Percentiles rank a stretch among this genome's conserved stretches.
phyloP scores from a whole-genome alignment of 1,140 invertebrate genomes.

The Augochlora pura region DNA sequence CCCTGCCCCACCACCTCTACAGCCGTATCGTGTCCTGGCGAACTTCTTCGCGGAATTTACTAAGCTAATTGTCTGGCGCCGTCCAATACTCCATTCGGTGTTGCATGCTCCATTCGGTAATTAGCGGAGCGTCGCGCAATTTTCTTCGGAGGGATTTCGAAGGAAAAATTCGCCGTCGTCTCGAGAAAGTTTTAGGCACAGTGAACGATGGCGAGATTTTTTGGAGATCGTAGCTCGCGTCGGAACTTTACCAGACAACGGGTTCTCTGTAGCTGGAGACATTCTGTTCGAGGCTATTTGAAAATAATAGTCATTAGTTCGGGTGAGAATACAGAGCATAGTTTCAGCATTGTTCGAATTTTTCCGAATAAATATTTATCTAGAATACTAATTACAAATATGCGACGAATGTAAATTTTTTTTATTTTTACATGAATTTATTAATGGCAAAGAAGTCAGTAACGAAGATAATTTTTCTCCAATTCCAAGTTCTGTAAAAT shows the following conservation, averaged over 20 bases:
- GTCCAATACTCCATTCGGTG: conserved; percentile 51
- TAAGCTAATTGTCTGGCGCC: conserved; percentile 74
- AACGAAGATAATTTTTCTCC: no score
- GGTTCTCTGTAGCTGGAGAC: not conserved
- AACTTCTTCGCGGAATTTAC: conserved; percentile 68
- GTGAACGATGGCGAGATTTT: not conserved
- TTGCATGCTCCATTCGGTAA: conserved; percentile 51
- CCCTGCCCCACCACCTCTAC: not conserved
- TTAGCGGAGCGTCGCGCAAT: conserved; percentile 56
- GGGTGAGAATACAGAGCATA: no score
- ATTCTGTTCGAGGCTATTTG: no score
- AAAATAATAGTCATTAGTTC: no score
- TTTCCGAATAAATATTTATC: no score
- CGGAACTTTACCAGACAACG: no score
- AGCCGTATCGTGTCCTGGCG: conserved; percentile 41
- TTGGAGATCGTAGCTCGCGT: not conserved
- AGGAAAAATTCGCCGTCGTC: conserved; percentile 2
- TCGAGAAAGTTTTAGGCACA: not conserved
- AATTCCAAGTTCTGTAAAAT: no score
- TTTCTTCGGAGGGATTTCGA: conserved; percentile 1
- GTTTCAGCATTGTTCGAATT: no score
- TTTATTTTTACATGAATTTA: no score
- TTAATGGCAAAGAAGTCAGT: no score
- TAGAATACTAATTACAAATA: no score
- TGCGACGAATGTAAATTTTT: no score